Base-by-base conservation (phyloP, 2,113 vertebrate species). In the Corythornis madagascariensis region DNA sequence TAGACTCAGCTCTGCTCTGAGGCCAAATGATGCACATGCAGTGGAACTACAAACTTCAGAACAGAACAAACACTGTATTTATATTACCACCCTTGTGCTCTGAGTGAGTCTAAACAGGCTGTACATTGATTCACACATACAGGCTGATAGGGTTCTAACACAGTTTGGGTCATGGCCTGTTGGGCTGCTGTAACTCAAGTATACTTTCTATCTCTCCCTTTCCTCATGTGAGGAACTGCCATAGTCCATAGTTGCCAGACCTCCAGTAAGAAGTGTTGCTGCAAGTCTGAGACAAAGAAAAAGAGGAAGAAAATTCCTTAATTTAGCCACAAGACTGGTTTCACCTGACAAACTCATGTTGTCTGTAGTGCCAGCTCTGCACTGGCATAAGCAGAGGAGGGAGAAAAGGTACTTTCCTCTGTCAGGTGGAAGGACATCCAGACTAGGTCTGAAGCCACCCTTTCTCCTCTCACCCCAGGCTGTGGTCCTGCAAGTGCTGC, bases 321-420 rank as follows among this genome's bases (percentile, higher is more conserved):
- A 13, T n/a, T 83, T 40, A 33, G 13, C 47, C 57, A 25, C 25
- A 31, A 33, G 20, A 29, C 31, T 0, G 1, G 3, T 63, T 75
- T 75, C 22, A 25, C 20, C 6, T 6, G 20, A 17, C 57, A 67
- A 75, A 65, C 3, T 31, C 0, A 0, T 0, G 0, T 60, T 56
- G 16, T 35, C 20, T 73, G 56, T 61, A 72, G 35, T 7, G 3
- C 9, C 35, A 43, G 22, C n/a, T 79, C 38, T 10, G 57, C 1
- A 2, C 26, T 43, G 52, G 52, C 2, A 1, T 31, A 71, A 20
- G 38, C 50, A 83, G 64, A 61, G 17, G 16, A 74, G 26, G 57
- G n/a, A 52, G 63, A 26, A 74, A 38, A 0, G 0, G 16, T 20
- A 35, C 25, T 35, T 72, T 35, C 48, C 1, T 1, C 50, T 66